Base-by-base conservation (phyloP, 1,140 invertebrate genomes). In the Drosophila parvula region DNA sequence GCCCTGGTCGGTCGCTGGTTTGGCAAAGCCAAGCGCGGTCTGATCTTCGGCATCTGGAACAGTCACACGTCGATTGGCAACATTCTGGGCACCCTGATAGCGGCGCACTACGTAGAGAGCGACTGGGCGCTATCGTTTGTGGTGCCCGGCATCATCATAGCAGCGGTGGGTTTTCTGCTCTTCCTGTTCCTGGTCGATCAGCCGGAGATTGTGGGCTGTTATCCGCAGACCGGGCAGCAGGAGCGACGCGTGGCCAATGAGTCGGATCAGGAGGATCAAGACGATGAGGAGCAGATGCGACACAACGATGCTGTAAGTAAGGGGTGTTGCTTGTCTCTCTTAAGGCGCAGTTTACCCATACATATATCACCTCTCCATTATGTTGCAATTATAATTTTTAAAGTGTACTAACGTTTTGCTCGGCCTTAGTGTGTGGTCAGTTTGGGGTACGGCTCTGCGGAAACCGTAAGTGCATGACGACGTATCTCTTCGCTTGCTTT, bases 1-100 rank as follows among this genome's bases (percentile, higher is more conserved):
- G 96, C 98, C 11, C 95, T 97, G 10, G 95, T 99, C 22, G 97
- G 97, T 11, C 98, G 99, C 90, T 99, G 98, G 98, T 99, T 98
- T 93, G 98, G 98, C 1, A 98, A 97, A 92, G 94, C 95, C 18
- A 98, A 97, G 91, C 94, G 95, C 91, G 98, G 98, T 22, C 93
- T 99, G 8, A 98, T 99, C 74, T 99, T 99, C 93, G 98, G 98
- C 12, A 94, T 99, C 12, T 99, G 94, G 98, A 99, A 99, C 93
- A 98, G 98, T 2, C 98, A 99, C 81, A 99, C 98, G 0, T 98
- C 97, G 0, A 94, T 99, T 11, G 98, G 98, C 32, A 99, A 99
- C 92, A 99, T 99, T 90, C 90, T 99, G 50, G 98, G 97, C 40
- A 94, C 95, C 1, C 73, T 98, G 5, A 96, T 99, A 61, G 97